Base-by-base conservation (phyloP, 2,113 vertebrate genomes). In the Anser brachyrhynchus region DNA sequence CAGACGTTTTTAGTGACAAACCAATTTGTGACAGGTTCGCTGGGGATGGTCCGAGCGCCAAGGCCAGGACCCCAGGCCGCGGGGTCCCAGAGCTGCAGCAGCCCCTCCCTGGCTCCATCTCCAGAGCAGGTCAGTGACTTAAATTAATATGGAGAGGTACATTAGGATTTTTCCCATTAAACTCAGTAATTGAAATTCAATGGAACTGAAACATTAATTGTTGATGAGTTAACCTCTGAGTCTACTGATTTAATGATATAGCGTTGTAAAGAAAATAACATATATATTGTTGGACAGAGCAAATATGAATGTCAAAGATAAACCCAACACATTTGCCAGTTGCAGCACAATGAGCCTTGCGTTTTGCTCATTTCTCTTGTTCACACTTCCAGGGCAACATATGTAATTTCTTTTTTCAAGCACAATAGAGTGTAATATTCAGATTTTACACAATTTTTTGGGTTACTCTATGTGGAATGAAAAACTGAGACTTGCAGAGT, bases 221-320 rank as follows among this genome's bases (percentile, higher is more conserved):
- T 82, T 89, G 70, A 95, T 88, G 90, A 95, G 87, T 92, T 87
- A 91, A 83, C 66, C 81, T 64, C 54, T n/a, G 23, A 84, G 61
- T 44, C 52, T 66, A 39, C 37, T 90, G 87, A 93, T 93, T 92
- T 90, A 84, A 91, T 77, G 94, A 86, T 59, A 69, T 74, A 92
- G 54, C 31, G 46, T 43, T 91, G 70, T 65, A 89, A 90, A 65
- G 65, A 46, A 92, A 92, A 88, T 31, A 82, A 73, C 74, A 26
- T 62, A 62, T 73, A 61, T 17, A 67, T 91, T 88, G 66, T 37
- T 49, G 86, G 91, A 81, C 62, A 51, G 10, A 26, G 23, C 17
- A n/a, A 25, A 67, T 75, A 72, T 17, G 65, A 86, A 80, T 64
- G 67, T 31, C 77, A 86, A 81, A 69, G 39, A 81, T 58, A 82